These are phyloP conservation scores for Trichogramma evanescens DNA, from an alignment of 2,888 invertebrate genomes.

Conservation along the genomic window DNA sequence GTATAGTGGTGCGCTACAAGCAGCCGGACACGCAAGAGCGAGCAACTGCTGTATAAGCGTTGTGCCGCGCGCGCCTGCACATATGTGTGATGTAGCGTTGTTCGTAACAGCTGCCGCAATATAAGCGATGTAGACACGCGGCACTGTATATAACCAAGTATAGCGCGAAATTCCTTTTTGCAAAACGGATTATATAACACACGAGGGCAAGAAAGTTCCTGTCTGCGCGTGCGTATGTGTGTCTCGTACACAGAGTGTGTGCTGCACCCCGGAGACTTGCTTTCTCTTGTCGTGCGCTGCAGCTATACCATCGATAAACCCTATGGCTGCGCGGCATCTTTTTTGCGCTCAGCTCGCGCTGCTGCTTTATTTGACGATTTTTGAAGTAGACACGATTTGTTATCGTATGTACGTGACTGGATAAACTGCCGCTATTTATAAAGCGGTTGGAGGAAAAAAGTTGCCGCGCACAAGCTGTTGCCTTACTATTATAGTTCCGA, in stretches of 20 bases:
- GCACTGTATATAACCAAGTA: background rate
- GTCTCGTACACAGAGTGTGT: too few relatives aligned
- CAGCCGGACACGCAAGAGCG: too few relatives aligned
- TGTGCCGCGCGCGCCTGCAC: background rate
- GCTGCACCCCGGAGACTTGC: too few relatives aligned
- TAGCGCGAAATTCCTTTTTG: conserved; percentile 11
- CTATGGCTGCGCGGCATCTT: too few relatives aligned
- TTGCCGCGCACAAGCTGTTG: too few relatives aligned
- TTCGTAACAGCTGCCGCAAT: conserved; percentile 11
- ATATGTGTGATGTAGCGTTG: conserved; percentile 11
- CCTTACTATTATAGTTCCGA: too few relatives aligned
- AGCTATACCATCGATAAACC: too few relatives aligned
- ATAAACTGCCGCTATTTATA: too few relatives aligned
- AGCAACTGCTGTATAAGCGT: too few relatives aligned
- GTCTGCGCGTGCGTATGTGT: background rate
- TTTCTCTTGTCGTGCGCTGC: too few relatives aligned
- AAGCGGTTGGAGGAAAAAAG: too few relatives aligned
- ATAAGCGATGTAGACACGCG: background rate
- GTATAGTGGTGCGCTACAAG: too few relatives aligned
- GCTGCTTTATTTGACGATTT: conserved; percentile 6
- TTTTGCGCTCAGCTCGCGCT: background rate
- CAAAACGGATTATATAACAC: background rate
- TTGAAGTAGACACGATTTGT: conserved; percentile 2
- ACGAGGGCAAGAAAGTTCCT: conserved; percentile 13
- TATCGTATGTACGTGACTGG: background rate